Conservation (phyloP, 2,888 invertebrate species). For the Sarcophaga variegata region DNA sequence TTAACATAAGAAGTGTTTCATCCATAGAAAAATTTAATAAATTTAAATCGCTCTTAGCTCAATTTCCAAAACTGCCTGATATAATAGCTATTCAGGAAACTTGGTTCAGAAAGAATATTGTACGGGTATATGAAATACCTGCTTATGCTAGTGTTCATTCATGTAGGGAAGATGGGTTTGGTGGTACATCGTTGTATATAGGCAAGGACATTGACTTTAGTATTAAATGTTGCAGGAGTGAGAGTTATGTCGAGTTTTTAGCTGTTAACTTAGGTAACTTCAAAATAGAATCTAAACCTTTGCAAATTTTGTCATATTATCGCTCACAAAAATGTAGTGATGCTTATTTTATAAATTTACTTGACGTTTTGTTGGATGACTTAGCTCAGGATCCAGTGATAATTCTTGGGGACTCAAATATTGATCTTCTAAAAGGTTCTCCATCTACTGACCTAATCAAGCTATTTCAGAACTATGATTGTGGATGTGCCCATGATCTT, state of each 20-base stretch:
- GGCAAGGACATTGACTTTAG: background rate
- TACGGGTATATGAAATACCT: too few relatives aligned
- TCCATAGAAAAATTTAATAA: too few relatives aligned
- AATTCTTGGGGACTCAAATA: too few relatives aligned
- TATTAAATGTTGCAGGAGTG: background rate
- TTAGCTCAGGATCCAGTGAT: too few relatives aligned
- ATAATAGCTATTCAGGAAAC: too few relatives aligned
- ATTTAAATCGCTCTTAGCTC: too few relatives aligned
- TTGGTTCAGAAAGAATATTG: too few relatives aligned
- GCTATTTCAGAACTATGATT: slow-evolving; percentile 8
- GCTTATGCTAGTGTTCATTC: too few relatives aligned
- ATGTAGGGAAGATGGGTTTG: too few relatives aligned
- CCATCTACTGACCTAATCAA: background rate
- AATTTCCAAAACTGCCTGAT: too few relatives aligned
- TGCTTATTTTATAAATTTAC: background rate
- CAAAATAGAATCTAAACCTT: slow-evolving; percentile 8
- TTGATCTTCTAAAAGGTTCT: too few relatives aligned
- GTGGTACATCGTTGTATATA: slow-evolving; percentile 10
- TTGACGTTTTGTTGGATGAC: background rate
- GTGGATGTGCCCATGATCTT: background rate
- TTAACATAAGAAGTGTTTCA: too few relatives aligned
- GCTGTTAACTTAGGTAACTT: background rate
- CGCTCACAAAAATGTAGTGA: slow-evolving; percentile 13
- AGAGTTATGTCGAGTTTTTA: background rate
- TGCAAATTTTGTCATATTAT: slow-evolving; percentile 3